Evolutionary conservation across 2,888 invertebrate genomes (phyloP).

Genomic region (Dynastes maya): DNA sequence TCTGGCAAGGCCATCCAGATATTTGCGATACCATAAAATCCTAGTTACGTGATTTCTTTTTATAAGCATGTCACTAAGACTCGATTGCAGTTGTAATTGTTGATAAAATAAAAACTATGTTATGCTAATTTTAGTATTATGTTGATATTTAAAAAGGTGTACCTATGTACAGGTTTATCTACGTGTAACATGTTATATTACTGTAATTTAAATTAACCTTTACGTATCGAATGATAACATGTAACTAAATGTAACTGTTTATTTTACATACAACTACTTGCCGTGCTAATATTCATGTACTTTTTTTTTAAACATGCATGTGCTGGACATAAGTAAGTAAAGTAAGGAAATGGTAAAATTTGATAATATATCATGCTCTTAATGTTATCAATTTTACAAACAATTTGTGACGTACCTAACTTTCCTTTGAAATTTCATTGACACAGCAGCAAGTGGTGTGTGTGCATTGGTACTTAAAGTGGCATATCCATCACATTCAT

Average conservation of each 20-base stretch:
- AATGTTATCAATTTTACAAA: no score
- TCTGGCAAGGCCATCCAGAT: conserved; percentile 30
- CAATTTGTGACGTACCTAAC: no score
- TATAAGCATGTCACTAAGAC: neutral
- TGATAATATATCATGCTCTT: no score
- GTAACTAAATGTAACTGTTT: neutral
- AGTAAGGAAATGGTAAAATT: no score
- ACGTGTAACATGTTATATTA: neutral
- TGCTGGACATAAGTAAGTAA: no score
- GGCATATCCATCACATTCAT: no score
- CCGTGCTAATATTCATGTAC: no score
- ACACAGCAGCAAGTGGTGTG: no score
- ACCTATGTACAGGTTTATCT: neutral
- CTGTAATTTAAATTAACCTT: conserved; percentile 15
- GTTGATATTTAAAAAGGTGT: conserved; percentile 9
- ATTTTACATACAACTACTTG: no score
- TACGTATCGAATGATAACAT: neutral
- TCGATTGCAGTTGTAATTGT: conserved; percentile 17
- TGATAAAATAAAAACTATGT: conserved; percentile 21
- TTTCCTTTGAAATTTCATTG: no score
- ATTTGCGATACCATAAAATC: conserved; percentile 40
- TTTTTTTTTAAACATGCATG: no score
- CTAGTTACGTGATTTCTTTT: conserved; percentile 32
- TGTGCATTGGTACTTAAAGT: no score
- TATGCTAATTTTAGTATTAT: conserved; percentile 16